A percentile compares a stretch with the other conserved stretches of the same genome.
These are phyloP conservation scores for Stercorarius parasiticus DNA, from an alignment of 2,113 vertebrate species.

Conservation along the genomic window DNA sequence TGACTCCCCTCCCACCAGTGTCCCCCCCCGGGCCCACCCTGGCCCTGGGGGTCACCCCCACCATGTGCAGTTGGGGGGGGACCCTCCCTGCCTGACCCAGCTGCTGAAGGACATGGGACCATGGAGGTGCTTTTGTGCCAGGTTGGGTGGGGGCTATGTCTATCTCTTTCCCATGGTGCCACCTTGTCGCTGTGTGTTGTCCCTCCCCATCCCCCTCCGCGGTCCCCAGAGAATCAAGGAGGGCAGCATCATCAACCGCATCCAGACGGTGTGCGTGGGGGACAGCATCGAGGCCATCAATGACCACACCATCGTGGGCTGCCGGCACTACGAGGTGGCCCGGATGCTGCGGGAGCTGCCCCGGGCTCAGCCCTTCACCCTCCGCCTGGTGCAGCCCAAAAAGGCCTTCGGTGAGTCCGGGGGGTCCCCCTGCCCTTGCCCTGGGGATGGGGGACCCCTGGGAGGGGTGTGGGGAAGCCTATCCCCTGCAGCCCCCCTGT, in stretches of 20 bases:
- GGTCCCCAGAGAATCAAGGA: constrained; percentile 90
- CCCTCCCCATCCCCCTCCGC: fast-evolving
- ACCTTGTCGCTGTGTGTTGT: fast-evolving
- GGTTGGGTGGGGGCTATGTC: fast-evolving
- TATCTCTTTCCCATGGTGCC: neutral
- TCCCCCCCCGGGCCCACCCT: too few relatives aligned
- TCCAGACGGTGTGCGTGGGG: constrained; percentile 86
- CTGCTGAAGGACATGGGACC: fast-evolving
- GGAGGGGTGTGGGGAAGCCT: fast-evolving
- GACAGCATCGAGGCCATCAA: constrained; percentile 99
- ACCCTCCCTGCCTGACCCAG: neutral
- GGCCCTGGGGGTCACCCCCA: too few relatives aligned
- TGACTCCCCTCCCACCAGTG: too few relatives aligned
- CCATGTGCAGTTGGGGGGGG: neutral
- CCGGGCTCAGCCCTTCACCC: constrained; percentile 86
- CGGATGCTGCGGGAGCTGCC: constrained; percentile 96
- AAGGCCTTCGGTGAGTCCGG: constrained; percentile 88
- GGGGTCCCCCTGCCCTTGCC: neutral
- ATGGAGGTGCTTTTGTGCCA: fast-evolving
- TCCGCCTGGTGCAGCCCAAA: constrained; percentile 92
- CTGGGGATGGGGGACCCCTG: too few relatives aligned
- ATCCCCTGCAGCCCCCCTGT: too few relatives aligned
- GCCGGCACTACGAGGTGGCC: constrained; percentile 96
- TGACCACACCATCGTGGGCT: constrained; percentile 95
- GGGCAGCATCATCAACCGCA: constrained; percentile 89